Percentiles rank a stretch among this genome's conserved stretches.
Evolutionary conservation across 2,113 vertebrate genomes (phyloP).

Genomic region (Oxyruncus cristatus): DNA sequence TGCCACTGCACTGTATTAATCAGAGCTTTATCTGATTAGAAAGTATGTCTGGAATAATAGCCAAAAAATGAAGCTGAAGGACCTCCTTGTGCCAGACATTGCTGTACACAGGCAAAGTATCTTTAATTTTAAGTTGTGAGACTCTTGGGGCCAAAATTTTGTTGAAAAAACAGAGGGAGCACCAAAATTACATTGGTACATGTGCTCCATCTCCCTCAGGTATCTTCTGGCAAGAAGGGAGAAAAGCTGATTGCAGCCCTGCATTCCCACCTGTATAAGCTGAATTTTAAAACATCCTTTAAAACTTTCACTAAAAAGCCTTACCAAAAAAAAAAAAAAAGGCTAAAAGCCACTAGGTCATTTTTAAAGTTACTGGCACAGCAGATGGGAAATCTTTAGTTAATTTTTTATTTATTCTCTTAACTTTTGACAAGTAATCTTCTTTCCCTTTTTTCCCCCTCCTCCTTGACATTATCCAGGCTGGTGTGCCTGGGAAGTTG

Average conservation of each 20-base stretch:
- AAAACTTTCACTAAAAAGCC: neutral
- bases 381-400: neutral
- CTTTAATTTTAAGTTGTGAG: neutral
- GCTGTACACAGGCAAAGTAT: neutral
- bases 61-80: neutral
- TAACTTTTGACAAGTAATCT: neutral
- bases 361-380: neutral
- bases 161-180: accelerated
- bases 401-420: conserved; percentile 7
- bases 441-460: neutral
- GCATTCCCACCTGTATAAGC: neutral
- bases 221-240: neutral
- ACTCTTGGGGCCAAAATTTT: neutral
- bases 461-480: neutral
- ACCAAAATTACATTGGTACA: accelerated
- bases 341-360: neutral
- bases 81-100: neutral
- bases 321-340: accelerated
- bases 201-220: neutral
- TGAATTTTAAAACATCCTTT: neutral
- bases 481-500: neutral
- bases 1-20: accelerated
- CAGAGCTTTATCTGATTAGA: neutral
- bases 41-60: neutral
- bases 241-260: neutral